Base-by-base conservation (phyloP, 2,888 invertebrate species). In the Parnassius smintheus region DNA sequence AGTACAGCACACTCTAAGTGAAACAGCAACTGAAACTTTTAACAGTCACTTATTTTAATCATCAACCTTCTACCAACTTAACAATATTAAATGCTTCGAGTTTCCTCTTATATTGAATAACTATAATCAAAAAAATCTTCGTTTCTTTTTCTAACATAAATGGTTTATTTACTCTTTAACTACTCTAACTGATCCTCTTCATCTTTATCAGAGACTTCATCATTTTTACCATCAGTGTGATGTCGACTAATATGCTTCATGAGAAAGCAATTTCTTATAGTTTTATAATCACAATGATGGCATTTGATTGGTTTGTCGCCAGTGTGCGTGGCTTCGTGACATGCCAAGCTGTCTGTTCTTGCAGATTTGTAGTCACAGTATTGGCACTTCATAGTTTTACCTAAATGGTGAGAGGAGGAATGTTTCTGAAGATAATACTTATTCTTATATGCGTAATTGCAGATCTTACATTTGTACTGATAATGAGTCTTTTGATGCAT, bases 401-500 rank as follows among this genome's bases (percentile, higher is more conserved):
- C 86, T n/a, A 84, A 59, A 59, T 88, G 88, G 0, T 78, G 66
- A 0, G 70, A 73, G 0, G 75, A 71, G 1, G 76, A 80, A 67
- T 89, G 88, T 2, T 76, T 79, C 2, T 83, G 80, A 1, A 88
- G 70, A 3, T 85, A 86, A 56, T 83, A 81, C 48, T 83, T 86
- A 1, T 80, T 77, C 22, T 76, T 81, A 22, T 83, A 85, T 0
- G 80, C 71, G 25, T 83, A 85, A 0, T 69, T 68, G 49, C 88
- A 89, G 0, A 72, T 53, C 0, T 68, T 73, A 48, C 88, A 89
- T 65, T 84, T 84, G 50, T 74, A 78, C 0, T 73, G 70, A 11
- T 83, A 79, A 51, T 88, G 88, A 0, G 66, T 65, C 66, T 83
- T 86, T n/a, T 83, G 83, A 66, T 89, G 88, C 67, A 78, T 74